Conservation (phyloP, 1,140 invertebrate species). For the Temnothorax curvispinosus region DNA sequence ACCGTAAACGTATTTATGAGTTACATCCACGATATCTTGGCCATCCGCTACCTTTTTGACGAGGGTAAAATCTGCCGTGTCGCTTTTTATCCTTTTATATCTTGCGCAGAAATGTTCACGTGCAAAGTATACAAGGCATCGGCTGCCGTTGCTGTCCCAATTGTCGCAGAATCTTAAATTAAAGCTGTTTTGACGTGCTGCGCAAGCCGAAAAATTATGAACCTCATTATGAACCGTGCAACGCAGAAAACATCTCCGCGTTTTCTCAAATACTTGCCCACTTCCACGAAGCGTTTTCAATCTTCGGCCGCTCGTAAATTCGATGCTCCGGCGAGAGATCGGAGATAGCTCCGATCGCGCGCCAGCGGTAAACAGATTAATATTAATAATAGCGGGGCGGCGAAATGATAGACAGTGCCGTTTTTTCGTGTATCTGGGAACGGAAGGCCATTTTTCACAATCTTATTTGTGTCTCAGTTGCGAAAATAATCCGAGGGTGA, state of each 20-base stretch:
- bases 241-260: neutral
- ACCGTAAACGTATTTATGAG: conserved; percentile 3
- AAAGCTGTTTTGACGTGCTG: neutral
- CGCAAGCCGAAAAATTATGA: conserved; percentile 12
- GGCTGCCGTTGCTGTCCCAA: neutral
- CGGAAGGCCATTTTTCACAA: neutral
- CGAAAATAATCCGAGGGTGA: neutral
- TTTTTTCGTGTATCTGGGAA: neutral
- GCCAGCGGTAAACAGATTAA: conserved; percentile 22
- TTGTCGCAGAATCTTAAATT: neutral
- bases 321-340: neutral
- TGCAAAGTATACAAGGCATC: neutral
- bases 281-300: conserved; percentile 49
- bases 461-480: neutral
- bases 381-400: conserved; percentile 44
- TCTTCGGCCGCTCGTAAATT: conserved; percentile 43
- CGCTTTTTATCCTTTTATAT: neutral
- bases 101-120: neutral
- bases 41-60: neutral
- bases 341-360: neutral
- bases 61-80: neutral
- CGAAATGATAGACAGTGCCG: conserved; percentile 43
- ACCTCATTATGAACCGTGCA: neutral
- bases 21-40: neutral
- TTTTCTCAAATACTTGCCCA: neutral